These are phyloP conservation scores for Tachysurus vachellii DNA, from an alignment of 2,113 vertebrate genomes.

Conservation along the genomic window DNA sequence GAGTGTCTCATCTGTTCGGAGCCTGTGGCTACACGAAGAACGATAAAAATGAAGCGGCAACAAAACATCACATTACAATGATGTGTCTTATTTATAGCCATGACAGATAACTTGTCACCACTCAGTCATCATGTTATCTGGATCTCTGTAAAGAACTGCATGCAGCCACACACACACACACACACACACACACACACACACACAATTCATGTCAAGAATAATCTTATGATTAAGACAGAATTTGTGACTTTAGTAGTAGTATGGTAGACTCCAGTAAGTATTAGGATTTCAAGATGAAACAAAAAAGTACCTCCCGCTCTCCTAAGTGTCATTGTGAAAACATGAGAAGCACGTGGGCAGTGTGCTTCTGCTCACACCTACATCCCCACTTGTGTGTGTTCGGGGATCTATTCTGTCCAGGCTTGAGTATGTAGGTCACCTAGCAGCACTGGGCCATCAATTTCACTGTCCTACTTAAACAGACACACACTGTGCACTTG, in stretches of 20 bases:
- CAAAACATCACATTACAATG: conserved; percentile 3
- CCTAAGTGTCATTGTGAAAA: conserved; percentile 39
- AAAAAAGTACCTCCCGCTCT: conserved; percentile 17
- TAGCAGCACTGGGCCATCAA: conserved; percentile 64
- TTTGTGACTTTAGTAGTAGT: neutral
- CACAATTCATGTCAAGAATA: neutral
- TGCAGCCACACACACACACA: neutral
- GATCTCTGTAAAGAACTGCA: neutral
- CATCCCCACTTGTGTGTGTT: conserved; percentile 45
- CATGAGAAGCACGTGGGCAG: conserved; percentile 39
- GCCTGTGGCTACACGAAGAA: neutral
- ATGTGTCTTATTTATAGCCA: neutral
- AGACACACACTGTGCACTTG: conserved; percentile 56
- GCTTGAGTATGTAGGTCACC: conserved; percentile 65
- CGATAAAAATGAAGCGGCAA: neutral
- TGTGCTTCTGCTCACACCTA: conserved; percentile 41
- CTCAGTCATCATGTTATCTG: conserved; percentile 4
- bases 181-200: neutral
- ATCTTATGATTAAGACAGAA: neutral
- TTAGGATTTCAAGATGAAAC: conserved; percentile 13
- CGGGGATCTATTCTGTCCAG: conserved; percentile 59
- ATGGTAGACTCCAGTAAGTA: neutral
- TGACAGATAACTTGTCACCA: neutral
- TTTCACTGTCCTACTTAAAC: conserved; percentile 66
- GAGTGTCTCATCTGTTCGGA: neutral